Percentiles rank a stretch among this genome's conserved stretches.
Evolutionary conservation across 2,888 invertebrate genomes (phyloP).

Genomic region (Parelbella ahira): DNA sequence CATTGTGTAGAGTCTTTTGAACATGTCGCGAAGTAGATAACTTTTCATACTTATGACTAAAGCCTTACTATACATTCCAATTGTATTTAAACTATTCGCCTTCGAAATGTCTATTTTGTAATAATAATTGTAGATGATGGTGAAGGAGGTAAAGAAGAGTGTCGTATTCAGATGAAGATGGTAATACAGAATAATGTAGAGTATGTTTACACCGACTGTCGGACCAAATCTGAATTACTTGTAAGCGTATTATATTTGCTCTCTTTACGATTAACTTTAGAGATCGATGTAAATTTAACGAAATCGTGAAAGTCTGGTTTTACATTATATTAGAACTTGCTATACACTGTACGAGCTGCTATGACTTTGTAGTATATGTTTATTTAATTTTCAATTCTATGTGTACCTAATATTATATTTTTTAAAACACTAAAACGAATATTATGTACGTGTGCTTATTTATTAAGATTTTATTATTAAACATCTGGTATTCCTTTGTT

Average conservation of each 20-base stretch:
- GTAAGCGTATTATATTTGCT: slow-evolving; percentile 55
- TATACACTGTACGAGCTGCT: slow-evolving; percentile 25
- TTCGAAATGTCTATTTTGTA: slow-evolving; percentile 63
- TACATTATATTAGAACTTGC: slow-evolving; percentile 22
- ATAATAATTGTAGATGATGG: slow-evolving; percentile 36
- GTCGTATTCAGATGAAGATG: slow-evolving; percentile 23
- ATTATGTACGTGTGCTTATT: slow-evolving; percentile 33
- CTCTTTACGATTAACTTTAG: slow-evolving; percentile 47
- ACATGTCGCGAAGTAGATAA: slow-evolving; percentile 32
- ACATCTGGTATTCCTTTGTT: slow-evolving; percentile 17
- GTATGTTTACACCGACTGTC: slow-evolving; percentile 49
- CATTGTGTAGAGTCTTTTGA: slow-evolving; percentile 11
- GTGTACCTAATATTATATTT: slow-evolving; percentile 30
- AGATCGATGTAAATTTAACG: slow-evolving; percentile 22
- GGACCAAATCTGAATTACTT: slow-evolving; percentile 61
- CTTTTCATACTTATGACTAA: slow-evolving; percentile 68
- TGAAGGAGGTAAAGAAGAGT: slow-evolving; percentile 24
- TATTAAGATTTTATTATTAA: slow-evolving; percentile 17
- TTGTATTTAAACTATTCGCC: slow-evolving; percentile 68
- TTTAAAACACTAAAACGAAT: slow-evolving; percentile 32
- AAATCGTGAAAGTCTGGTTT: slow-evolving; percentile 23
- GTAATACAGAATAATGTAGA: slow-evolving; percentile 30
- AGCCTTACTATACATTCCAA: slow-evolving; percentile 78
- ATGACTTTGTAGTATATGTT: slow-evolving; percentile 31
- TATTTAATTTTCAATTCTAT: slow-evolving; percentile 30